These are phyloP conservation scores for Loxodonta africana DNA, from an alignment of 2,113 vertebrate genomes.

Conservation along the genomic window DNA sequence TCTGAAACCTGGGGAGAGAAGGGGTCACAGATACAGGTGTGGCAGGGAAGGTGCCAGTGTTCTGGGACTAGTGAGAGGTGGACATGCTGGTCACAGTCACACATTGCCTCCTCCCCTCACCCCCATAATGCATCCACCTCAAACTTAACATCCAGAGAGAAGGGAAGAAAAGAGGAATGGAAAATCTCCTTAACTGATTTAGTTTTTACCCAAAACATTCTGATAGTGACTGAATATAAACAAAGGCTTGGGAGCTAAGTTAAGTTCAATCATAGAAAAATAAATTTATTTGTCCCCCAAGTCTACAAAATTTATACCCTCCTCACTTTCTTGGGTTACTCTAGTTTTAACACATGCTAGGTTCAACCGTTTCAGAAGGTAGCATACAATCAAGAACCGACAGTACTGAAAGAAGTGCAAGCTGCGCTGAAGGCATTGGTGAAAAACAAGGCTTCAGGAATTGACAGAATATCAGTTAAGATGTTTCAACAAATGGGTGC, in stretches of 20 bases:
- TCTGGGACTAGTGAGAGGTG: not conserved
- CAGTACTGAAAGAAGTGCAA: too few relatives aligned
- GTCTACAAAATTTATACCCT: not conserved
- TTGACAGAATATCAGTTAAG: too few relatives aligned
- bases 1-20: not conserved
- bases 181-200: not conserved
- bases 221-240: not conserved
- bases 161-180: not conserved
- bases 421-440: too few relatives aligned
- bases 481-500: too few relatives aligned
- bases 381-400: too few relatives aligned
- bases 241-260: not conserved
- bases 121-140: not conserved
- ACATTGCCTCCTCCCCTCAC: not conserved
- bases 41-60: not conserved
- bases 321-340: not conserved
- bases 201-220: slow-evolving; percentile 12
- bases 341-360: not conserved
- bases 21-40: not conserved
- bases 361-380: too few relatives aligned
- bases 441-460: too few relatives aligned
- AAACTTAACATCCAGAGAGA: not conserved
- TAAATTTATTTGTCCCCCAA: not conserved
- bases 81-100: not conserved
- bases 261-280: not conserved